Evolutionary conservation across 23 tunicate genomes (phyloP).

Genomic region (Styela plicata): DNA sequence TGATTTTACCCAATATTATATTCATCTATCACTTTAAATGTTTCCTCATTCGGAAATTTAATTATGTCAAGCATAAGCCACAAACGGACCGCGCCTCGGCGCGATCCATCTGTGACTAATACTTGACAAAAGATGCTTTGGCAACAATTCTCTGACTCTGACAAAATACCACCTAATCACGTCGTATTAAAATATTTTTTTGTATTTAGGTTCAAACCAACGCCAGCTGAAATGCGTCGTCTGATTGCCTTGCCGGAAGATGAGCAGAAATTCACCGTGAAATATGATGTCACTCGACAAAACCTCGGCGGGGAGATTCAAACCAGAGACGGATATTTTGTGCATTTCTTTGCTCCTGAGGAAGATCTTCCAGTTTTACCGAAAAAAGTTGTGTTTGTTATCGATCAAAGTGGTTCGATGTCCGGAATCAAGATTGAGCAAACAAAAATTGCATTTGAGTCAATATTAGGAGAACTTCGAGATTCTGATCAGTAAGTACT

Average conservation of each 20-base stretch:
- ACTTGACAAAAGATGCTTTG: no score
- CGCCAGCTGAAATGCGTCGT: slow-evolving; percentile 27
- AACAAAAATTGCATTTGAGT: slow-evolving; percentile 45
- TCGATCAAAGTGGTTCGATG: slow-evolving; percentile 81
- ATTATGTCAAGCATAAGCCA: no score
- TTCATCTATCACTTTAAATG: no score
- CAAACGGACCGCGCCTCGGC: no score
- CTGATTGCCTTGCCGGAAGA: slow-evolving; percentile 13
- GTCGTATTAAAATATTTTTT: background rate
- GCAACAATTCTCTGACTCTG: no score
- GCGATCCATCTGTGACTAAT: no score
- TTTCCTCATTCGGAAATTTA: no score
- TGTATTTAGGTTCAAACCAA: slow-evolving; percentile 51
- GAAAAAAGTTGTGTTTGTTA: slow-evolving; percentile 71
- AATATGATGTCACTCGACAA: slow-evolving; percentile 67
- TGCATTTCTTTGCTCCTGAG: slow-evolving; percentile 74
- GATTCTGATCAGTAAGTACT: slow-evolving; percentile 41
- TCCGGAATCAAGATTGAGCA: slow-evolving; percentile 45
- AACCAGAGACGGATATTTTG: slow-evolving; percentile 62
- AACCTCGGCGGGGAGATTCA: slow-evolving; percentile 51
- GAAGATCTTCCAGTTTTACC: slow-evolving; percentile 55
- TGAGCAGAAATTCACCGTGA: slow-evolving; percentile 41
- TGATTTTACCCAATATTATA: no score
- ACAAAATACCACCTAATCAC: no score
- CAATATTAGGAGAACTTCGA: slow-evolving; percentile 33